Base-by-base conservation (phyloP, 2,888 invertebrate species). In the Enoplolaimus lenunculus region DNA sequence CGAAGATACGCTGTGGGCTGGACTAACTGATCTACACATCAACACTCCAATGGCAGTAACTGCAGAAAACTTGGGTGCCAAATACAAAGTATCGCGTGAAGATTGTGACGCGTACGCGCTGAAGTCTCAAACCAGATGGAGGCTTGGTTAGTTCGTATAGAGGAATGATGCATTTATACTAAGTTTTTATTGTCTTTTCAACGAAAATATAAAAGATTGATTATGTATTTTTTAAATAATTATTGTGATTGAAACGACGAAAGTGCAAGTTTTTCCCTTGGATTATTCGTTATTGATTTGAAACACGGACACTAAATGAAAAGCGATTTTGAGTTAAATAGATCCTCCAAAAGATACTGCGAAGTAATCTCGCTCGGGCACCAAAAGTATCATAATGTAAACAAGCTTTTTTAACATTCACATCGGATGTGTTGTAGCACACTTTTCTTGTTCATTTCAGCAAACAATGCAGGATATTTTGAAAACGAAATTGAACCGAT, bases 31-130 rank as follows among this genome's bases (percentile, higher is more conserved):
- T 80, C 86, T 88, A 0, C 88, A 90, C 81, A 91, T 91, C 79
- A 90, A 91, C 74, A 84, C 91, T 45, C 92, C 95, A 0, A 97
- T 97, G 97, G 95, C 91, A 1, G 82, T 93, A 78, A 97, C 97
- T 0, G 93, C 93, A 0, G 93, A 93, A 83, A 93, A 93, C 81
- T 85, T 94, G 66, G 93, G 91, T 0, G 90, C 87, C 71, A 87
- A 93, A 81, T 91, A 87, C 79, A 87, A 88, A 68, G 84, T 94
- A 68, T 87, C 88, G 1, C 85, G 90, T 72, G 88, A 89, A 74
- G 89, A 91, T 76, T 89, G 89, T 68, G 95, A 97, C 79, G 85
- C 87, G 74, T 95, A 88, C 82, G 88, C 94, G 0, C 80, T 92
- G 1, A 84, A 86, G 73, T 93, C 94, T 0, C 95, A 97, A 79